A percentile compares a stretch with the other conserved stretches of the same genome.
These are phyloP conservation scores for Crotalus helleri DNA, from an alignment of 2,113 vertebrate species.

Conservation along the genomic window DNA sequence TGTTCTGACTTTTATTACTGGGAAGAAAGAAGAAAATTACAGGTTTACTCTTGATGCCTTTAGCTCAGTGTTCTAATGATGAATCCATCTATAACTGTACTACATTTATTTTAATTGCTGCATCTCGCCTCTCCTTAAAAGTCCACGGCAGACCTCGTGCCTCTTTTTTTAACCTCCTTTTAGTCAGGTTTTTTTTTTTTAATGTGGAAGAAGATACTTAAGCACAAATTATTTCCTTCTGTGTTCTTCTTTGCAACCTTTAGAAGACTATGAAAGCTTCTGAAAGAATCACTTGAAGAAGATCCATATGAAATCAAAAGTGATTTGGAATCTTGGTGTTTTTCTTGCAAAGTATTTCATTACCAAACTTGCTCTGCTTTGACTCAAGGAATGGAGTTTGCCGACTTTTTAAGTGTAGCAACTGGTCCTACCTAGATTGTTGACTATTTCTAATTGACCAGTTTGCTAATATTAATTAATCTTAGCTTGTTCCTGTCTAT, in stretches of 20 bases:
- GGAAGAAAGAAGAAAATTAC: constrained; percentile 13
- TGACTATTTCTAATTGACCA: not conserved
- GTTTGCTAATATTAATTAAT: not conserved
- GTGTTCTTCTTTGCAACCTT: not conserved
- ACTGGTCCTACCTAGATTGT: not conserved
- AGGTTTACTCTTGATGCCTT: constrained; percentile 17
- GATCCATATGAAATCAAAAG: not conserved
- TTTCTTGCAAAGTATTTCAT: not conserved
- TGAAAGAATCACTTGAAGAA: not conserved
- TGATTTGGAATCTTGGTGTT: not conserved
- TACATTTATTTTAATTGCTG: not conserved
- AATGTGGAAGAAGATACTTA: not conserved
- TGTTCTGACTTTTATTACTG: not conserved
- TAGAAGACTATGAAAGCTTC: not conserved
- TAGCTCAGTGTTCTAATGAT: constrained; percentile 14
- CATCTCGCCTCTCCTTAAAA: not conserved
- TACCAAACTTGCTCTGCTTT: not conserved
- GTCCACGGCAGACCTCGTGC: not conserved
- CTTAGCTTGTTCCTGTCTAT: not conserved
- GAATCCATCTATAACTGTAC: not conserved
- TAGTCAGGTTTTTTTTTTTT: not conserved
- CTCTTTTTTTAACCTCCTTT: not conserved
- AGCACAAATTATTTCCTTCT: not conserved
- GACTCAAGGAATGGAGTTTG: not conserved
- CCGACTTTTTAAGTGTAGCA: not conserved